A percentile compares a stretch with the other conserved stretches of the same genome.
Conservation (phyloP, 2,113 vertebrate species). For the Bothrops jararaca region DNA sequence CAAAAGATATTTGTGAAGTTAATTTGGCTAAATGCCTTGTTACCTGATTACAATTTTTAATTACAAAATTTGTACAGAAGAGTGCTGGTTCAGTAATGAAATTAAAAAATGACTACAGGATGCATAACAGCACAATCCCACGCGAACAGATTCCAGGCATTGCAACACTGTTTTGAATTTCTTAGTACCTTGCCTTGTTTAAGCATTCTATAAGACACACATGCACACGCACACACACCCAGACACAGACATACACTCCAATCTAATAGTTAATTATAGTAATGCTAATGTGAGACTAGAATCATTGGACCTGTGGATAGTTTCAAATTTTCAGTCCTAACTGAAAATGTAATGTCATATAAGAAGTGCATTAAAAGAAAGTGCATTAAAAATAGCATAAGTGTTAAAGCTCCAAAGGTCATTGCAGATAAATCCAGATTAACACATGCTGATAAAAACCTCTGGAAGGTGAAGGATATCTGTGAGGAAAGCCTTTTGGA, state of each 20-base stretch:
- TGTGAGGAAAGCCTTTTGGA: not conserved
- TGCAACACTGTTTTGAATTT: slow-evolving; percentile 10
- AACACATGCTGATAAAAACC: not conserved
- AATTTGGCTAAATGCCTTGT: slow-evolving; percentile 4
- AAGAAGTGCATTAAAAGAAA: not conserved
- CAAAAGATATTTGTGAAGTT: slow-evolving; percentile 1
- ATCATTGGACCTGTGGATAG: not conserved
- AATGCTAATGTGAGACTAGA: not conserved
- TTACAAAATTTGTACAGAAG: slow-evolving; percentile 1
- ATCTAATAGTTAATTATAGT: not conserved
- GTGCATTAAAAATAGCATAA: not conserved
- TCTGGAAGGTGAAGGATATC: not conserved
- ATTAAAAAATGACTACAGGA: slow-evolving; percentile 1
- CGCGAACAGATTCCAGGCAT: slow-evolving; percentile 7
- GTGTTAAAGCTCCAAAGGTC: not conserved
- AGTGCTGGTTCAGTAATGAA: slow-evolving; percentile 1
- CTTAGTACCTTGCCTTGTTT: not conserved
- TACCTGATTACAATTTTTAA: slow-evolving; percentile 21
- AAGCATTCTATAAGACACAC: not conserved
- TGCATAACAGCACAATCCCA: not conserved
- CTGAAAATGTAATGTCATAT: not conserved
- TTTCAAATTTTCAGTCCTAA: not conserved
- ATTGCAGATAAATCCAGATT: not conserved
- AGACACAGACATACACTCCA: not conserved
- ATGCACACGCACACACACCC: not conserved